phyloP scores from a whole-genome alignment of 2,888 invertebrate genomes.

The Cheilosia vulpina region DNA sequence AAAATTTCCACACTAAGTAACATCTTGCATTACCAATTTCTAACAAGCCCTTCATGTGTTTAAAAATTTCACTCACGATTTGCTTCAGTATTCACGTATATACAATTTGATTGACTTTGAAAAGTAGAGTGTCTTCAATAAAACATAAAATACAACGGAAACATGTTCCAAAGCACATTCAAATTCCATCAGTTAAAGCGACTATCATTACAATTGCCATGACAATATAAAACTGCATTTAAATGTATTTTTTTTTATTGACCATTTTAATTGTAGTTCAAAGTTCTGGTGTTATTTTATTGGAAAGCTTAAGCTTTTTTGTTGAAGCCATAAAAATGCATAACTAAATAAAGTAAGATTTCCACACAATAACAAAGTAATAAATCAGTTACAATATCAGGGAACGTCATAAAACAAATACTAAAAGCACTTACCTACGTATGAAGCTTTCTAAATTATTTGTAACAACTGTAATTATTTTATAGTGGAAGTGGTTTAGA shows the following conservation, averaged over 20 bases:
- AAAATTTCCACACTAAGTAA: slow-evolving; percentile 14
- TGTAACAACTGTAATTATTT: no score
- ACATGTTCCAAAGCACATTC: slow-evolving; percentile 5
- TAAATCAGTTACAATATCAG: background rate
- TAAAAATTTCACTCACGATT: slow-evolving; percentile 1
- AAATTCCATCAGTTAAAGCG: slow-evolving; percentile 17
- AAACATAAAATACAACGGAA: slow-evolving; percentile 21
- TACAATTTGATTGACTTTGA: slow-evolving; percentile 18
- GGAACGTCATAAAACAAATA: background rate
- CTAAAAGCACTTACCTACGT: background rate
- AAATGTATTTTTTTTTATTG: background rate
- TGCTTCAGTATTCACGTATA: slow-evolving; percentile 5
- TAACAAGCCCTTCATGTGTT: slow-evolving; percentile 11
- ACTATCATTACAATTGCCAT: background rate
- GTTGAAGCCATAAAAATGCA: background rate
- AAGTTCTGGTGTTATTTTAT: background rate
- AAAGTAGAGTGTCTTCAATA: background rate
- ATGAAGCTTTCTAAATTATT: background rate
- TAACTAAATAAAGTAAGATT: background rate
- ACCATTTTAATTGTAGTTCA: no score
- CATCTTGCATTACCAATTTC: slow-evolving; percentile 35
- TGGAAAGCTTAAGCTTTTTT: slow-evolving; percentile 14
- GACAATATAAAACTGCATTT: background rate
- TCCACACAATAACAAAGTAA: background rate
- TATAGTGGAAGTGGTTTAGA: no score